These are phyloP conservation scores for Andrena marginata DNA, from an alignment of 2,888 invertebrate genomes.

Conservation along the genomic window DNA sequence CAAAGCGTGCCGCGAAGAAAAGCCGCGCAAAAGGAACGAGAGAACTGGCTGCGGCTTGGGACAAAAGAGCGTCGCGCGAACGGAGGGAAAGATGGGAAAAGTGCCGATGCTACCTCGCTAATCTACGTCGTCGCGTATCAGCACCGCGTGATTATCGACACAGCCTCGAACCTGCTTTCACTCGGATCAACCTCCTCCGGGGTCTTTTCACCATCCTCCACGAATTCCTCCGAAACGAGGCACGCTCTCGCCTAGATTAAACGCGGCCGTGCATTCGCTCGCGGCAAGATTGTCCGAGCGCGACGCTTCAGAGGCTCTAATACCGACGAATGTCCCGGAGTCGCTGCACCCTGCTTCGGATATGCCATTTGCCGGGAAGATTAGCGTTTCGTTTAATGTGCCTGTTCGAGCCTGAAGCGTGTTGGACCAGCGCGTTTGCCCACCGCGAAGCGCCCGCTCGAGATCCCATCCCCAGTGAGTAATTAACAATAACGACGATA, in stretches of 20 bases:
- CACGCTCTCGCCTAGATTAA: slow-evolving; percentile 22
- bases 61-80: slow-evolving; percentile 8
- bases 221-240: slow-evolving; percentile 14
- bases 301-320: not conserved
- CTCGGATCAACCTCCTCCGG: not conserved
- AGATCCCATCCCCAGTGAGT: slow-evolving; percentile 36
- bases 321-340: no score
- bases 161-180: slow-evolving; percentile 12
- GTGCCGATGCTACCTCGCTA: slow-evolving; percentile 19
- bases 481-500: slow-evolving; percentile 67
- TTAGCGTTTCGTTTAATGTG: slow-evolving; percentile 2
- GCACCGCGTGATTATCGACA: slow-evolving; percentile 16
- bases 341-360: not conserved
- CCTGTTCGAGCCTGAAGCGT: not conserved
- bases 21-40: slow-evolving; percentile 2
- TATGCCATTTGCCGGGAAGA: not conserved
- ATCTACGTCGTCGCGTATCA: slow-evolving; percentile 18
- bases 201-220: slow-evolving; percentile 16
- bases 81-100: slow-evolving; percentile 3
- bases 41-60: not conserved
- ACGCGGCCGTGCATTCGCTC: not conserved
- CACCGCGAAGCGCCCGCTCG: not conserved
- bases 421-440: no score
- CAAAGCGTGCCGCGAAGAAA: slow-evolving; percentile 37
- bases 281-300: not conserved